Evolutionary conservation across 2,888 invertebrate species (phyloP), one percentile per base, ranked within the genome.

Genomic region (Agrotis ipsilon): DNA sequence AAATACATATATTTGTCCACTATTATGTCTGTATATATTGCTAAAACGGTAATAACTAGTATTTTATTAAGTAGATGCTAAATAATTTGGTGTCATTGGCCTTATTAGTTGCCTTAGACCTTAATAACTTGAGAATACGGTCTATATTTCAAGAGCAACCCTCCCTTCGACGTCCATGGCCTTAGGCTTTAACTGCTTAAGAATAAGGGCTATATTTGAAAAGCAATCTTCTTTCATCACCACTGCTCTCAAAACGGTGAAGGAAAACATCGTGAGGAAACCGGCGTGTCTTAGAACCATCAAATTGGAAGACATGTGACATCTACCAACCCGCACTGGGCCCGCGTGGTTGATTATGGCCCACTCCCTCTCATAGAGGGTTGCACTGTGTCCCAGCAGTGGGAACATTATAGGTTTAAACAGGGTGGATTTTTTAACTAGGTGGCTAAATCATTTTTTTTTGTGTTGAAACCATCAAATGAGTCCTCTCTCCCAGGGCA

Each of bases 21-120:
- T 55, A 45, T 52, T 27, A 74, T 82, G 65, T 82, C 81, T 82
- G 82, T 82, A 82, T 82, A 82, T 82, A 81, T 81, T 68, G 84
- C 69, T 78, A 73, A 77, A 58, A 58, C 55, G 16, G 55, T 79
- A 51, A 65, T 59, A 64, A 21, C 43, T 64, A 52, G 13, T 72
- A 66, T 54, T 58, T 80, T n/a, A n/a, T n/a, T 82, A 74, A 68
- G 59, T 81, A 77, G 68, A 71, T 54, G 67, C 77, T 68, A 60
- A 68, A 57, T 68, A 7, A 27, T 64, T 65, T 80, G 39, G 65
- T 58, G 52, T 75, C 81, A 14, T 61, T 51, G 63, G 81, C 78
- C 81, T 79, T 77, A 81, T 65, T 81, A 68, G 71, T 51, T 63
- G 68, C 61, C 43, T 69, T 59, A 73, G 43, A 27, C 52, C 76